phyloP scores from a whole-genome alignment of 2,113 vertebrate species.

The Scomber colias region DNA sequence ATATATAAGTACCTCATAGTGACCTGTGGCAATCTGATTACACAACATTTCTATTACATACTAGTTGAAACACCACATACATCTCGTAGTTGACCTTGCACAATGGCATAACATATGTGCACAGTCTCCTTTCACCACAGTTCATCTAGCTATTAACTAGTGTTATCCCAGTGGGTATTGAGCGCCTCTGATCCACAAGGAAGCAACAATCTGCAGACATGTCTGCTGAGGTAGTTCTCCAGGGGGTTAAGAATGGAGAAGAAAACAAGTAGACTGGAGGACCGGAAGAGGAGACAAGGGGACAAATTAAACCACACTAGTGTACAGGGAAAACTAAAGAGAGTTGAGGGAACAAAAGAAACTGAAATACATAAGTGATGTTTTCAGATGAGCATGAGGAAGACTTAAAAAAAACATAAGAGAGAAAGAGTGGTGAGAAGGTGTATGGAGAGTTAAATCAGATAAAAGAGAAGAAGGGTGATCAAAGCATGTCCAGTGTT shows the following conservation, averaged over 20 bases:
- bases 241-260: constrained; percentile 21
- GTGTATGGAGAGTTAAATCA: constrained; percentile 10
- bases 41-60: neutral
- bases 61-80: neutral
- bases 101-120: constrained; percentile 8
- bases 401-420: constrained; percentile 10
- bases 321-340: constrained; percentile 15
- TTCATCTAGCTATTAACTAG: constrained; percentile 40
- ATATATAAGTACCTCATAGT: neutral
- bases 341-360: constrained; percentile 21
- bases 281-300: constrained; percentile 21
- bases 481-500: constrained; percentile 1
- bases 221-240: constrained; percentile 45
- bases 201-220: constrained; percentile 55
- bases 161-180: constrained; percentile 28
- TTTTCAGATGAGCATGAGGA: constrained; percentile 16
- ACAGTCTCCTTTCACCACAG: constrained; percentile 28
- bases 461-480: neutral
- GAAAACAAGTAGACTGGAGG: constrained; percentile 26
- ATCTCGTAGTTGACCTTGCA: constrained; percentile 17
- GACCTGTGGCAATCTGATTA: neutral
- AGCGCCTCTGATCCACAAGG: constrained; percentile 40
- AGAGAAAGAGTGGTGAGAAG: constrained; percentile 31
- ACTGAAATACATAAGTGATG: constrained; percentile 13
- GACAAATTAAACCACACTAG: constrained; percentile 27